Evolutionary conservation across 2,113 vertebrate species (phyloP).

Genomic region (Cairina moschata): DNA sequence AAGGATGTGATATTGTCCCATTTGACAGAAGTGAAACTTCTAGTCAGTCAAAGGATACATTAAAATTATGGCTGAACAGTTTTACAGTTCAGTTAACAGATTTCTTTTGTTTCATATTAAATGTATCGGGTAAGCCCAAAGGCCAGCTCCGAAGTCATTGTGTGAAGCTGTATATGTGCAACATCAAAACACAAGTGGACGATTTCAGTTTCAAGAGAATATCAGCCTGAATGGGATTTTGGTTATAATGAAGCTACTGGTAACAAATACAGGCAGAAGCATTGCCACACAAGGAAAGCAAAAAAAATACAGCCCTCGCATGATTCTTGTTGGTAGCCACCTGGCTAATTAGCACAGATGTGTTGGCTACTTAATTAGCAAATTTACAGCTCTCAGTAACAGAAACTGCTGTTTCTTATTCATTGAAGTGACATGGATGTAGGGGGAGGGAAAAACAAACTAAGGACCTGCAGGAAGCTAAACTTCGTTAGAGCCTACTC

Average conservation of each 20-base stretch:
- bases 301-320: not conserved
- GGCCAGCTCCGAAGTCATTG: not conserved
- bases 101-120: not conserved
- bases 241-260: not conserved
- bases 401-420: not conserved
- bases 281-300: not conserved
- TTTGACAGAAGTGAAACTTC: not conserved
- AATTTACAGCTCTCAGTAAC: not conserved
- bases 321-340: not conserved
- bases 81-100: not conserved
- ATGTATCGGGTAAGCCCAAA: not conserved
- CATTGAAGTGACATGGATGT: not conserved
- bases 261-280: not conserved
- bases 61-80: not conserved
- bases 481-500: not conserved
- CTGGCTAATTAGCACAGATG: not conserved
- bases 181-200: not conserved
- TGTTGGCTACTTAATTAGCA: not conserved
- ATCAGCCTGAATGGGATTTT: not conserved
- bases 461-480: not conserved
- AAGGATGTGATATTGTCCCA: not conserved
- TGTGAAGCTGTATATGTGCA: not conserved
- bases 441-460: not conserved
- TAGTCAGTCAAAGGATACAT: not conserved
- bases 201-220: not conserved